Conservation (phyloP, 2,888 invertebrate species). For the Smittia sp. region DNA sequence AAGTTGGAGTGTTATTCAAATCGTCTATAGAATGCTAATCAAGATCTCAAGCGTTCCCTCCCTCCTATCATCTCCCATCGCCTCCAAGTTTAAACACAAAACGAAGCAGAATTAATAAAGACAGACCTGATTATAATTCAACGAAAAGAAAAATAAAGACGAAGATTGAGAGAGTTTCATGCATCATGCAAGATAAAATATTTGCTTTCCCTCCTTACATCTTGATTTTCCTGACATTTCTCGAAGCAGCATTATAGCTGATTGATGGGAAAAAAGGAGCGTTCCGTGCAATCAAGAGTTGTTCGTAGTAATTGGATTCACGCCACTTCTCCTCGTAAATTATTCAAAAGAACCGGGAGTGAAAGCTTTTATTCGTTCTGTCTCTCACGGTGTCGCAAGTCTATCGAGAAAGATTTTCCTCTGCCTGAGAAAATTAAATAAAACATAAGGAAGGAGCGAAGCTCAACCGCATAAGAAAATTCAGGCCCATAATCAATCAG, state of each 20-base stretch:
- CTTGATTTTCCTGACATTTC: slow-evolving; percentile 1
- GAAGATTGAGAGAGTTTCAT: neutral
- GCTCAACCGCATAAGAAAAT: neutral
- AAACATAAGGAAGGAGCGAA: neutral
- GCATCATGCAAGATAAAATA: neutral
- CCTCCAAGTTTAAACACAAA: no score
- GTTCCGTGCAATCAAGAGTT: neutral
- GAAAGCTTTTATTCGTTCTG: neutral
- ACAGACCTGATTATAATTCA: neutral
- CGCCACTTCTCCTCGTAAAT: neutral
- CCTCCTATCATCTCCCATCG: no score
- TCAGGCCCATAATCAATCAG: neutral
- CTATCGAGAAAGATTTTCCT: neutral
- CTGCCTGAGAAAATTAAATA: neutral
- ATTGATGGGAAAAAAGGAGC: neutral
- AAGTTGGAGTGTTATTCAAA: no score
- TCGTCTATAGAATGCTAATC: no score
- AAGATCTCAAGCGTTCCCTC: no score
- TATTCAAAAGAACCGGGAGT: neutral
- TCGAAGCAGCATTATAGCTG: neutral
- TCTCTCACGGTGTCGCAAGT: neutral
- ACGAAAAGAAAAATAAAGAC: neutral
- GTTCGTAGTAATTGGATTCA: neutral
- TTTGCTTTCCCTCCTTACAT: neutral
- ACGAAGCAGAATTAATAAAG: no score